Conservation (phyloP, 2,113 vertebrate genomes). For the Vimba vimba region DNA sequence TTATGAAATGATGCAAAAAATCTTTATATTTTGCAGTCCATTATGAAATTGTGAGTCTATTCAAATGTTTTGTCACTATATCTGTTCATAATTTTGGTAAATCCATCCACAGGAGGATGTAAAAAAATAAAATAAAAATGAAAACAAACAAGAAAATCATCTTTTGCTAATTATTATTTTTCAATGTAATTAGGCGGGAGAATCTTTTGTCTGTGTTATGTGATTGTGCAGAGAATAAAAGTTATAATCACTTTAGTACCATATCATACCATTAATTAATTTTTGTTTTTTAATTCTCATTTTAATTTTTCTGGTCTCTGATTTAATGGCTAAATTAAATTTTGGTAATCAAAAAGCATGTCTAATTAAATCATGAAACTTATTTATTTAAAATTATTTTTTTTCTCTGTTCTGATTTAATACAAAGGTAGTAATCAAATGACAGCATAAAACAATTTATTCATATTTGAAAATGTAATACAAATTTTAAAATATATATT, state of each 20-base stretch:
- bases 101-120: conserved; percentile 92
- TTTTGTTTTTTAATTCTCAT: too few relatives aligned
- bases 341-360: too few relatives aligned
- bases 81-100: conserved; percentile 91
- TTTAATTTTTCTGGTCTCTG: too few relatives aligned
- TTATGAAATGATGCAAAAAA: conserved; percentile 91
- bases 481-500: too few relatives aligned
- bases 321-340: too few relatives aligned
- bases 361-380: too few relatives aligned
- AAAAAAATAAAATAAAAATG: conserved; percentile 73
- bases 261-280: not conserved
- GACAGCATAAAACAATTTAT: too few relatives aligned
- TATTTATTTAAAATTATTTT: too few relatives aligned
- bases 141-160: conserved; percentile 47
- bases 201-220: not conserved
- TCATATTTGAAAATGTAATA: too few relatives aligned
- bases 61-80: conserved; percentile 87
- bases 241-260: not conserved
- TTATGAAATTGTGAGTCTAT: conserved; percentile 90
- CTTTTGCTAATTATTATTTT: conserved; percentile 53
- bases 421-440: too few relatives aligned
- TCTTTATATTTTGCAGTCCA: conserved; percentile 91
- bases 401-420: too few relatives aligned
- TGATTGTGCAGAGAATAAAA: not conserved
- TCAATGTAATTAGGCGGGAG: not conserved